phyloP scores from a whole-genome alignment of 2,113 vertebrate species.

The Stercorarius parasiticus region DNA sequence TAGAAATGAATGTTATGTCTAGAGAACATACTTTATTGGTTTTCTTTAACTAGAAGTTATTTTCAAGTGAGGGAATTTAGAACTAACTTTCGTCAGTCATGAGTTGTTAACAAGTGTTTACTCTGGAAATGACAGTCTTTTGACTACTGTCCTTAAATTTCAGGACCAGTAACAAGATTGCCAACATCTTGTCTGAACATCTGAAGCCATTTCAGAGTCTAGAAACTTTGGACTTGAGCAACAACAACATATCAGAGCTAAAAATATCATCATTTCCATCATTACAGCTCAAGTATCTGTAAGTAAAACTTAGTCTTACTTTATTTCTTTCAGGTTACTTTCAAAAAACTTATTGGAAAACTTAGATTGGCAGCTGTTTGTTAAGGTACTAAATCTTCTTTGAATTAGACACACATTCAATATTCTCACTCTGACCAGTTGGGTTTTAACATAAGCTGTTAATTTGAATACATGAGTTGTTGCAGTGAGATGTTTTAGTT shows the following conservation, averaged over 20 bases:
- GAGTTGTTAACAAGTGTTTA: not conserved
- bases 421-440: not conserved
- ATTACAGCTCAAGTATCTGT: conserved; percentile 89
- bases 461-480: not conserved
- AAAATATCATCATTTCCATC: conserved; percentile 82
- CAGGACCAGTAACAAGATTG: conserved; percentile 92
- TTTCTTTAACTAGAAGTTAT: not conserved
- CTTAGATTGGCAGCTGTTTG: not conserved
- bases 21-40: not conserved
- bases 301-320: conserved; percentile 61
- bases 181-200: conserved; percentile 77
- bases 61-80: not conserved
- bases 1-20: not conserved
- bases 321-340: not conserved
- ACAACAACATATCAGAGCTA: conserved; percentile 87
- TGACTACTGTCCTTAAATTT: conserved; percentile 62
- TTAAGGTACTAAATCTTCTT: not conserved
- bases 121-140: not conserved
- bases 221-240: conserved; percentile 93
- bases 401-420: not conserved
- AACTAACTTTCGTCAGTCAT: not conserved
- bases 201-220: conserved; percentile 81
- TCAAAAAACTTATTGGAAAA: not conserved
- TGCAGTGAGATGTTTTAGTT: not conserved
- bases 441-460: not conserved